These are phyloP conservation scores for Apamea epomidion DNA, from an alignment of 2,888 invertebrate species.

Conservation along the genomic window DNA sequence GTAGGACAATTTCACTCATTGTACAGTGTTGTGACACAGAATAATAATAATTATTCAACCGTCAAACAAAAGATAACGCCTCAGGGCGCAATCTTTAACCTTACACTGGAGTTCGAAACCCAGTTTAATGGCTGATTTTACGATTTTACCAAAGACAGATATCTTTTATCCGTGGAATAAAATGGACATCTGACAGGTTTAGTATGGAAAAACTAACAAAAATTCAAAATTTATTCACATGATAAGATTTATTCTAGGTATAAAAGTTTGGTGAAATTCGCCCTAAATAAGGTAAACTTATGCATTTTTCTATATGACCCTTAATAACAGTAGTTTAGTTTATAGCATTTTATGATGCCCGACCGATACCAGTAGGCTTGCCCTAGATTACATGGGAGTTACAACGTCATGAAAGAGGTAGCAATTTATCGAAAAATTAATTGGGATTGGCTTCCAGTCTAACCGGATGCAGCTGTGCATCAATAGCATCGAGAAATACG, in stretches of 20 bases:
- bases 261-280: not conserved
- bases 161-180: not conserved
- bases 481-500: not conserved
- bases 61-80: not conserved
- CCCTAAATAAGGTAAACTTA: not conserved
- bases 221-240: not conserved
- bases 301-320: not conserved
- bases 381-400: not conserved
- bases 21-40: too few relatives aligned
- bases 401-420: not conserved
- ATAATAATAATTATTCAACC: too few relatives aligned
- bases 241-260: not conserved
- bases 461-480: not conserved
- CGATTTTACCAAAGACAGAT: not conserved
- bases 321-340: not conserved
- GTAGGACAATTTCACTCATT: conserved; percentile 34
- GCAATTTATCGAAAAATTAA: not conserved
- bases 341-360: not conserved
- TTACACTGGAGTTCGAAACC: not conserved
- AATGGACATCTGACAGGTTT: not conserved
- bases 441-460: not conserved
- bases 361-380: not conserved
- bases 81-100: too few relatives aligned
- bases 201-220: not conserved
- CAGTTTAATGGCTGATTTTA: not conserved